Conservation (phyloP, 2,113 vertebrate species). For the Oreochromis tanganicae region DNA sequence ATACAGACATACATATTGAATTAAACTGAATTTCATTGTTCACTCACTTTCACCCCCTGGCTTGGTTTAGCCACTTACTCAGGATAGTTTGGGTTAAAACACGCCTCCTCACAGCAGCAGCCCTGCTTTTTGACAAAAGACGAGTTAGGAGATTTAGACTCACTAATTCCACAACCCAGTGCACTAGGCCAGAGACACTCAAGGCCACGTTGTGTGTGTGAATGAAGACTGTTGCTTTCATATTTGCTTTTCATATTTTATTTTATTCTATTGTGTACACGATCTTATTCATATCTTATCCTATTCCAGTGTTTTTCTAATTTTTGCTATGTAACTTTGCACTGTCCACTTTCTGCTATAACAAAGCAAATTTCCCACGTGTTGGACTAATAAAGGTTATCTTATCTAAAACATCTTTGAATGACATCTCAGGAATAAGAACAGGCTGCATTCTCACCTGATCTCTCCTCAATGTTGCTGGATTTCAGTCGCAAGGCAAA, state of each 20-base stretch:
- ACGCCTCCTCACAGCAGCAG: background rate
- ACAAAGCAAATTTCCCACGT: background rate
- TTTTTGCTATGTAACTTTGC: background rate
- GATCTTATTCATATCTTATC: accelerated
- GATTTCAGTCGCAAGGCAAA: background rate
- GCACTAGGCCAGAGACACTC: background rate
- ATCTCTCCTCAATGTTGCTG: background rate
- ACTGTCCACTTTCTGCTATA: background rate
- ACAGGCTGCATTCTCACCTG: background rate
- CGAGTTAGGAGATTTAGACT: background rate
- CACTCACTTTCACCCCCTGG: accelerated
- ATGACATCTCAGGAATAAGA: background rate
- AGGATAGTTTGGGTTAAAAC: background rate
- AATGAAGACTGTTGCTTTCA: background rate
- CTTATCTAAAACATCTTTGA: background rate
- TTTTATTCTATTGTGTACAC: accelerated
- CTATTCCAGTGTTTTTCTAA: background rate
- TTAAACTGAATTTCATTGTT: background rate
- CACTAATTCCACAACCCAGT: background rate
- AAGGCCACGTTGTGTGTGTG: background rate
- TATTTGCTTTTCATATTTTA: background rate
- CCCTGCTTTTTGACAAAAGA: background rate
- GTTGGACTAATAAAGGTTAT: background rate
- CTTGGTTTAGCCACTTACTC: background rate
- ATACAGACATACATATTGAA: background rate